These are phyloP conservation scores for Mobula hypostoma DNA, from an alignment of 2,113 vertebrate genomes.

Conservation along the genomic window DNA sequence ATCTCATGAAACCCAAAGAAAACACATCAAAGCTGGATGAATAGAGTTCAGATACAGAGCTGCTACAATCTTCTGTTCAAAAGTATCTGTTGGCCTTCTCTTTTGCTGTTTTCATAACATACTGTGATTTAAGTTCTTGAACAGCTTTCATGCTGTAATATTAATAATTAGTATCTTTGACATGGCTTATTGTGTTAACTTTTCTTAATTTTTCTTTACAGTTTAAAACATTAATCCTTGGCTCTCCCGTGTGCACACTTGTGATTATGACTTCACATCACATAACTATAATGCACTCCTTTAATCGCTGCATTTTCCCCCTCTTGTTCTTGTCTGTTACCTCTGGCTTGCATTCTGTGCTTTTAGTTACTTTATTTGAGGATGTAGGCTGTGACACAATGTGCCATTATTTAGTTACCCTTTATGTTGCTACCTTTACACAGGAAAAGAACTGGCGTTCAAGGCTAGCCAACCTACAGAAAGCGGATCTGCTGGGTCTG, in stretches of 20 bases:
- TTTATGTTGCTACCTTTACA: neutral
- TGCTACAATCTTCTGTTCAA: neutral
- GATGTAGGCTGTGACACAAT: neutral
- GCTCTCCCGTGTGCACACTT: neutral
- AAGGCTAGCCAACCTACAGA: constrained; percentile 70
- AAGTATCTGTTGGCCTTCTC: neutral
- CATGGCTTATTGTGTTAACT: too few species aligned
- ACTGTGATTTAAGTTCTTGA: neutral
- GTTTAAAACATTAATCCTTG: neutral
- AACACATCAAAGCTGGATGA: neutral
- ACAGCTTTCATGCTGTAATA: neutral
- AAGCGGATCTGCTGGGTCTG: constrained; percentile 69
- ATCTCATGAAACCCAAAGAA: too few species aligned
- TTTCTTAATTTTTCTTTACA: neutral
- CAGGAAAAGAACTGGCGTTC: constrained; percentile 71
- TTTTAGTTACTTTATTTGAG: neutral
- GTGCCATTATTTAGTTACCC: neutral
- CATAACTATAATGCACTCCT: too few species aligned
- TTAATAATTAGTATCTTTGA: neutral
- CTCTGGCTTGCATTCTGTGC: neutral
- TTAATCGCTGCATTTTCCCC: neutral
- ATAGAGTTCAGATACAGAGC: neutral
- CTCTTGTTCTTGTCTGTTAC: neutral
- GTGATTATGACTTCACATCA: neutral
- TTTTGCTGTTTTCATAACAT: neutral